Base-by-base conservation (phyloP, 2,888 invertebrate genomes). In the Drosophila lacicola region DNA sequence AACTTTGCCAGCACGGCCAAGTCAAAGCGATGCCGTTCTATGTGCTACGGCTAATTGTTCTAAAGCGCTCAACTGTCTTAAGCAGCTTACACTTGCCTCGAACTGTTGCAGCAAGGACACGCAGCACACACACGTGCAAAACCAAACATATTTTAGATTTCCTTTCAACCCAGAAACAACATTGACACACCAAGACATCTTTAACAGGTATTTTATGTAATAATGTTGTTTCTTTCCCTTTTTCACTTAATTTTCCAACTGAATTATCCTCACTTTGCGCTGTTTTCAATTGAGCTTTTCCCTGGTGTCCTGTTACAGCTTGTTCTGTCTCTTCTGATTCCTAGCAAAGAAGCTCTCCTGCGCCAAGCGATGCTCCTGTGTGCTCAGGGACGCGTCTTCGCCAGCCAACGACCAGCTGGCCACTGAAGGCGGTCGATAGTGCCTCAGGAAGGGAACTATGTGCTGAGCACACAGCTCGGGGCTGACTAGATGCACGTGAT, bases 401-500 rank as follows among this genome's bases (percentile, higher is more conserved):
- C 25, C 49, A 3, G 19, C 19, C 17, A 82, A 21, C 3, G 80
- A 69, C 82, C 82, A 82, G 6, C 53, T 56, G 0, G 41, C 50
- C 8, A 75, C n/a, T 0, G 60, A 49, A 0, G 75, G 70, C 1
- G 85, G 77, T 3, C 82, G 76, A 47, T 82, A 69, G 5, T 47
- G 70, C 0, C 54, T 42, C n/a, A 90, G 17, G 45, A 90, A 90
- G 2, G 80, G 81, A 10, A 86, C 63, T 29, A 89, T 80, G 13
- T 69, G 54, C n/a, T 69, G 95, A 95, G 64, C 95, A 92, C 29
- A 96, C 90, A 85, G 85, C 81, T 94, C 93, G 1, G 96, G 94
- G 79, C 94, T 92, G 73, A 94, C 95, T 67, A 96, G 93, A 92
- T 96, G 96, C 19, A 95, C 93, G 90, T 96, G 96, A 92, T 96